These are phyloP conservation scores for Drosophila kanapiae DNA, from an alignment of 1,140 invertebrate species.

Conservation along the genomic window DNA sequence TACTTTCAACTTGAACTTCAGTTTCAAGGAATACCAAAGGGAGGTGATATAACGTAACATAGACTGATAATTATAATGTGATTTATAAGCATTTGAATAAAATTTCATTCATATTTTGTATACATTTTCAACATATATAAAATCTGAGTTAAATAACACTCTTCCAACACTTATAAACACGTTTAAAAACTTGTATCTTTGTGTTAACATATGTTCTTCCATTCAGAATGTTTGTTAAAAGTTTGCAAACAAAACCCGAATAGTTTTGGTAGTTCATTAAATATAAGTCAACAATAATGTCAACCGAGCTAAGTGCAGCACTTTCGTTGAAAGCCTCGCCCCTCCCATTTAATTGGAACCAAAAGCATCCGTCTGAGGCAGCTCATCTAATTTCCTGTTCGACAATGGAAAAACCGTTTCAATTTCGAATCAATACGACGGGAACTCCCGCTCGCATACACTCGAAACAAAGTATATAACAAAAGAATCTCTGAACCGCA, in stretches of 20 bases:
- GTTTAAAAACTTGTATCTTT: not conserved
- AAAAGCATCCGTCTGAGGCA: conserved; percentile 34
- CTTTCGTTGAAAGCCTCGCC: conserved; percentile 43
- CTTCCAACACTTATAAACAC: not conserved
- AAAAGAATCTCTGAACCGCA: conserved; percentile 74
- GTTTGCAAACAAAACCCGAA: not conserved
- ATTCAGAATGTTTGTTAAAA: not conserved
- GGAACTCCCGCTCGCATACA: conserved; percentile 25
- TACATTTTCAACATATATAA: too few relatives aligned
- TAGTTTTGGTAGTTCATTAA: conserved; percentile 28
- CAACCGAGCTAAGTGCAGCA: conserved; percentile 1
- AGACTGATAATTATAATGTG: too few relatives aligned
- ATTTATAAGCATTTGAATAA: not conserved
- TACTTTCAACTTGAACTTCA: not conserved
- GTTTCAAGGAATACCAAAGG: not conserved
- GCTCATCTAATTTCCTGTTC: conserved; percentile 46
- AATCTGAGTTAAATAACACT: too few relatives aligned
- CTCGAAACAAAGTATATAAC: conserved; percentile 26
- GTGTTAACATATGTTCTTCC: not conserved
- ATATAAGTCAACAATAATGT: not conserved
- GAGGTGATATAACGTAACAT: not conserved
- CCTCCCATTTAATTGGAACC: conserved; percentile 12
- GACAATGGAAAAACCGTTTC: conserved; percentile 53
- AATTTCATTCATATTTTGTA: not conserved
- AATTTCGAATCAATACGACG: conserved; percentile 52